Evolutionary conservation across 2,797 vertebrate genomes (phyloP).

Genomic region (Sebastes goodei): DNA sequence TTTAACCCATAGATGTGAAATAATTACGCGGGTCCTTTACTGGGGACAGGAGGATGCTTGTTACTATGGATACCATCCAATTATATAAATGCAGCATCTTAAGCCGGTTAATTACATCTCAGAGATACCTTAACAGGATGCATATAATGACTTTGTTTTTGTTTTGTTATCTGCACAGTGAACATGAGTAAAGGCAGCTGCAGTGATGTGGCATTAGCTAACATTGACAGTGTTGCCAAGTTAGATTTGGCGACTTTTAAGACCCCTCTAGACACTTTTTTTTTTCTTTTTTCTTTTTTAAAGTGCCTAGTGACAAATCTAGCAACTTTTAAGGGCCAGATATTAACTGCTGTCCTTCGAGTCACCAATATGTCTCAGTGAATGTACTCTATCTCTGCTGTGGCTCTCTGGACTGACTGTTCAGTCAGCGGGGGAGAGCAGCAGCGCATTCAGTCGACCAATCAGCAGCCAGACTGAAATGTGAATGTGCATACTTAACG

Average conservation of each 20-base stretch:
- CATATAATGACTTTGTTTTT: conserved; percentile 13
- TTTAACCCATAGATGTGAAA: not conserved
- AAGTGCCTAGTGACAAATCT: not conserved
- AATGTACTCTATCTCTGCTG: not conserved
- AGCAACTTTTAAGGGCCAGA: not conserved
- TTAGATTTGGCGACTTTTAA: not conserved
- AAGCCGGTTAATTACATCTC: conserved; percentile 9
- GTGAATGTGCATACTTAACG: not conserved
- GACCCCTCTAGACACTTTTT: too few relatives aligned
- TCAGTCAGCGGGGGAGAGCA: not conserved
- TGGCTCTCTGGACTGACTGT: not conserved
- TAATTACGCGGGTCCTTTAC: not conserved
- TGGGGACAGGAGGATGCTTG: not conserved
- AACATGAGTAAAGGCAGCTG: not conserved
- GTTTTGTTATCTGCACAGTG: not conserved
- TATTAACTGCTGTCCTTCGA: not conserved
- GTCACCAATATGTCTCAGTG: not conserved
- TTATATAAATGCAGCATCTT: not conserved
- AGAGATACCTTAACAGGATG: not conserved
- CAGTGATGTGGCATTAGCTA: not conserved
- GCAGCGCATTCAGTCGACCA: not conserved
- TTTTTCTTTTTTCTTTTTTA: not conserved
- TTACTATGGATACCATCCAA: conserved; percentile 41
- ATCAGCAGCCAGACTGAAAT: not conserved
- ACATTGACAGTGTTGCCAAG: not conserved